Evolutionary conservation across 2,113 vertebrate genomes (phyloP), one percentile per base, ranked within the genome.

Genomic region (Amblyopsis rosae): DNA sequence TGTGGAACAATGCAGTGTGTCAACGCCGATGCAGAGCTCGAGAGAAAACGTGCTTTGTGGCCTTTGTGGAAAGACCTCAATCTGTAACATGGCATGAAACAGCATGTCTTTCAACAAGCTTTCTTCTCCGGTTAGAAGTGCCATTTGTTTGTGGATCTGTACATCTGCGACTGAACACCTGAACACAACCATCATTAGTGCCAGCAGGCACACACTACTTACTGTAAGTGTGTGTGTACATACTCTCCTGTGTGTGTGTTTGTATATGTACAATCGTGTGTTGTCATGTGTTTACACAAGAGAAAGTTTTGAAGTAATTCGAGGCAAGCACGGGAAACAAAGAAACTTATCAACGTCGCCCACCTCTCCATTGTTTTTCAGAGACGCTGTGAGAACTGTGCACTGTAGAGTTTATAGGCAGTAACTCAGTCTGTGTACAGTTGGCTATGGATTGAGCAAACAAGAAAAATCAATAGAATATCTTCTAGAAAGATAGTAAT

Each of bases 401-500:
- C 35, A 41, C 35, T 41, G 35, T 41, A 76, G 77, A 80, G 67
- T 89, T 87, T 87, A 87, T 83, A 76, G 66, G 85, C 88, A 84
- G 90, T 86, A 86, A 90, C 81, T 87, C 87, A 87, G 68, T 9
- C 17, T 77, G 65, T 69, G 88, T 84, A 84, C 85, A 83, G 82
- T 86, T 73, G 65, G 41, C 72, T 81, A 76, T 75, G 48, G 79
- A 86, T 69, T 59, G 53, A 48, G 35, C 35, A 74, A 72, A 79
- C 41, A 4, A 62, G 75, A 48, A 51, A 85, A 88, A 87, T 90
- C 88, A 82, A 90, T 88, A 88, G 67, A 84, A 91, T 90, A 90
- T 91, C 81, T 87, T 88, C 86, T 83, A 78, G 86, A 87, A 90
- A 89, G 88, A 88, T 86, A 86, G 87, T 89, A 88, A 90, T 89